Evolutionary conservation across 1,140 invertebrate genomes (phyloP), one percentile per base, ranked within the genome.

Genomic region (Trachymyrmex septentrionalis): DNA sequence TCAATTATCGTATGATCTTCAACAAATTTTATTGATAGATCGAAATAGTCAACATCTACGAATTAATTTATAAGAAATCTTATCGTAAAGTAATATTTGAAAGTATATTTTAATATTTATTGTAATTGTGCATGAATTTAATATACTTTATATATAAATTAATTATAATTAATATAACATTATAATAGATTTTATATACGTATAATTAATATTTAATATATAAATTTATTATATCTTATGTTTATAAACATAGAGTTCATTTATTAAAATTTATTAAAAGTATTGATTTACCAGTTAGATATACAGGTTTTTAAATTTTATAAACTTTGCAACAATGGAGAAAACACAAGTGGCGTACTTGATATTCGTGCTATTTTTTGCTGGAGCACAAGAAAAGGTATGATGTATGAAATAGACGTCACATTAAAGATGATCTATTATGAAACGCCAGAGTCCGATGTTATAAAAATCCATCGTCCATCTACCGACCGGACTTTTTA

Each of bases 351-450:
- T 59, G 55, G 14, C n/a, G 3, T n/a, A 59, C 16, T 63, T 55
- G 57, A 24, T 61, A 59, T 77, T 34, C n/a, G n/a, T 38, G 48
- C 24, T 38, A 73, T 75, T 84, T 84, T 75, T 61, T 50, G n/a
- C 14, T 21, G 5, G 27, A 53, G 48, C 50, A 55, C 10, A 84
- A 24, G 57, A 73, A 61, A 63, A 14, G 30, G 34, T 61, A 71
- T 71, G 78, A 63, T 75, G 67, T 61, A 75, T 84, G 80, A 84
- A 75, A 84, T 84, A 84, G 24, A 84, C 27, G 69, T 84, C 80
- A 84, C 38, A 34, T 72, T 75, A 84, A 75, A 71, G 69, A 75
- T 27, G 63, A 73, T 73, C 30, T 59, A 84, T 75, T 84, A 84
- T 50, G 34, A 66, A 84, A 73, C 80, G 69, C 4, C 38, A 21